Conservation (phyloP, 2,797 vertebrate species). For the Platalea minor region DNA sequence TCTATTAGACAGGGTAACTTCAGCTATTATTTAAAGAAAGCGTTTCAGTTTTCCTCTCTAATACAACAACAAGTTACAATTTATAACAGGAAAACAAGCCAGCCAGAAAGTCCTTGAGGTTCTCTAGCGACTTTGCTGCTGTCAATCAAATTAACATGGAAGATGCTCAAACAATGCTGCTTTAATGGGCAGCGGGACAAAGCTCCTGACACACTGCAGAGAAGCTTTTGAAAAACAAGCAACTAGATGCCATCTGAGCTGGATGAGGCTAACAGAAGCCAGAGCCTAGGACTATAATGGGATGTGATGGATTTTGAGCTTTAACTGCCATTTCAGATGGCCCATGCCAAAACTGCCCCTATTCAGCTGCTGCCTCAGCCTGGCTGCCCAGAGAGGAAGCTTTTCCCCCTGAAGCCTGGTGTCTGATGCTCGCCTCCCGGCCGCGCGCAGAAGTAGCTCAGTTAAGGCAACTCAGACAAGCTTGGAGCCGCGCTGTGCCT, state of each 20-base stretch:
- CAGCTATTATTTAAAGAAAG: not conserved
- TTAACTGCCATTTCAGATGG: not conserved
- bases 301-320: not conserved
- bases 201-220: not conserved
- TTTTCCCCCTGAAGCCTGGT: not conserved
- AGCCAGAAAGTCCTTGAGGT: not conserved
- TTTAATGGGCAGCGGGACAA: conserved; percentile 5
- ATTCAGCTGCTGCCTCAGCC: not conserved
- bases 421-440: fast-evolving
- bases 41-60: not conserved
- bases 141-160: conserved; percentile 28
- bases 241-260: not conserved
- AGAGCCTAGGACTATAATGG: not conserved
- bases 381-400: not conserved
- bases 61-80: not conserved
- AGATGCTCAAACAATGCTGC: not conserved
- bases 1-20: not conserved
- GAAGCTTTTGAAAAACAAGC: not conserved
- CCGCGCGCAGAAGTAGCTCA: not conserved
- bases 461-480: not conserved
- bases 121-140: not conserved
- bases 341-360: not conserved
- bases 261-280: not conserved
- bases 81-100: conserved; percentile 16
- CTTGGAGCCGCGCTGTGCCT: not conserved